These are phyloP conservation scores for Hyalella azteca DNA, from an alignment of 2,888 invertebrate species.

Conservation along the genomic window DNA sequence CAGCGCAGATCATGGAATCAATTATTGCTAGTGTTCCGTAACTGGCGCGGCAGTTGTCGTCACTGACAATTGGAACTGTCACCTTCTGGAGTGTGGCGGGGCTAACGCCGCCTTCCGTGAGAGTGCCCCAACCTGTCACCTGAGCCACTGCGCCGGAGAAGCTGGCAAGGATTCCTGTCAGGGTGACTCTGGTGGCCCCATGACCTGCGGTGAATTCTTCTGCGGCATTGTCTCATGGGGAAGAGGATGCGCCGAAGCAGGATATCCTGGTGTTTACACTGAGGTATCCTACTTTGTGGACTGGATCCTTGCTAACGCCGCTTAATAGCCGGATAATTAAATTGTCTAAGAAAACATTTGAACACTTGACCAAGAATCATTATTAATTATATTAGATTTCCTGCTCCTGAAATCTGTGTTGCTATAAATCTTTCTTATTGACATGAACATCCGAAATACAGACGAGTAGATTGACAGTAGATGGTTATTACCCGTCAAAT, in stretches of 20 bases:
- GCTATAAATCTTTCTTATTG: no score
- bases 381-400: no score
- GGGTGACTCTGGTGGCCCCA: conserved; percentile 60
- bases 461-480: no score
- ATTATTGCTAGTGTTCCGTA: conserved; percentile 53
- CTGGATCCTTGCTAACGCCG: no score
- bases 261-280: conserved; percentile 59
- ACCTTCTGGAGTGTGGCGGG: conserved; percentile 54
- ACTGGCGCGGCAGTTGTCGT: conserved; percentile 55
- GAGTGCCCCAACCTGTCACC: conserved; percentile 59
- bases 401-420: no score
- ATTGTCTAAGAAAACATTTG: no score
- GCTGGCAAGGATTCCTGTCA: conserved; percentile 60
- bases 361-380: no score
- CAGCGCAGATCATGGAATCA: conserved; percentile 60
- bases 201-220: conserved; percentile 56
- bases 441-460: no score
- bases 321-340: no score
- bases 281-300: conserved; percentile 59
- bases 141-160: conserved; percentile 58
- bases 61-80: conserved; percentile 58
- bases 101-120: conserved; percentile 37
- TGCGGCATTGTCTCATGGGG: conserved; percentile 60
- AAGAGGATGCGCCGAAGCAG: conserved; percentile 58
- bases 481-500: no score